phyloP scores from a whole-genome alignment of 1,140 invertebrate species.

The Calosoma granatense region DNA sequence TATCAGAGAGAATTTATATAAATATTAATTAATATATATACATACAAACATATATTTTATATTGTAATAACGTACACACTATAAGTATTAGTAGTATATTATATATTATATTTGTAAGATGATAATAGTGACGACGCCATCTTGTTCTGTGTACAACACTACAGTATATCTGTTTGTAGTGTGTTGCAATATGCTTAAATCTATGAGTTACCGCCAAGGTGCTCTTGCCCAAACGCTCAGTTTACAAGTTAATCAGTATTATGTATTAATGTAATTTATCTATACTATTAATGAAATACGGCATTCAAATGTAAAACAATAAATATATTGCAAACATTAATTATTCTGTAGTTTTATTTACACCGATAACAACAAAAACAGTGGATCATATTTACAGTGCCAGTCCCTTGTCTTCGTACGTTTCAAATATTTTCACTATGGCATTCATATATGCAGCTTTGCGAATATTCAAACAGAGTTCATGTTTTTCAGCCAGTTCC shows the following conservation, averaged over 20 bases:
- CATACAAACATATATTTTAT: neutral
- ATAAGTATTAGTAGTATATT: neutral
- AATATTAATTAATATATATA: neutral
- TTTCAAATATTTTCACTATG: conserved; percentile 69
- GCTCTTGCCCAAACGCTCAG: neutral
- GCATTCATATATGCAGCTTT: conserved; percentile 75
- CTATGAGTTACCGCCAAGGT: no score
- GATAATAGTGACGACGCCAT: no score
- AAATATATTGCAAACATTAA: conserved; percentile 13
- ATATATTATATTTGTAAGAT: neutral
- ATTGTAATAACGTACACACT: no score
- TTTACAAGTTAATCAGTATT: neutral
- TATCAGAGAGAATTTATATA: neutral
- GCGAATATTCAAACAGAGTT: conserved; percentile 68
- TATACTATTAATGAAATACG: neutral
- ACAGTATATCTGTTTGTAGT: no score
- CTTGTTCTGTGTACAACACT: no score
- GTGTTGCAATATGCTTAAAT: no score
- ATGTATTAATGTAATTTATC: conserved; percentile 1
- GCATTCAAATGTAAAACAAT: conserved; percentile 1
- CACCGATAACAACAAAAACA: conserved; percentile 14
- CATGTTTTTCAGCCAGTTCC: conserved; percentile 55
- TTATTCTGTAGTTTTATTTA: no score
- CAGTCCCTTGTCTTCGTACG: conserved; percentile 18
- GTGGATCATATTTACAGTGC: conserved; percentile 10